Conservation (phyloP, 1,140 invertebrate species). For the Monomorium pharaonis region DNA sequence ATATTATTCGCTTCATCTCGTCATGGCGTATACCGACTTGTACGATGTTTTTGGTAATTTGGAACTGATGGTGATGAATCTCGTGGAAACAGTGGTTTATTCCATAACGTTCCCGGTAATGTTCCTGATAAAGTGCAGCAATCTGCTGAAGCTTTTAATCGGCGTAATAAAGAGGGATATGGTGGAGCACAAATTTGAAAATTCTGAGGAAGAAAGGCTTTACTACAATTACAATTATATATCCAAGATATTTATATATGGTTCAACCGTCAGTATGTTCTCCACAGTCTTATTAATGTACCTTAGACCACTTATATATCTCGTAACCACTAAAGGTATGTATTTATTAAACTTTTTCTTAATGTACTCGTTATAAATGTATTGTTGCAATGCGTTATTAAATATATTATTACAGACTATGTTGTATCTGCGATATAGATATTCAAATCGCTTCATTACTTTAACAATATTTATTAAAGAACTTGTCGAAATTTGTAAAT, state of each 20-base stretch:
- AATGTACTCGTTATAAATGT: neutral
- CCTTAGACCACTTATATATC: slow-evolving; percentile 55
- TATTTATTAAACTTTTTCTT: neutral
- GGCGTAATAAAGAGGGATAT: slow-evolving; percentile 54
- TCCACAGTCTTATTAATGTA: slow-evolving; percentile 54
- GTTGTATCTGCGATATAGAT: neutral
- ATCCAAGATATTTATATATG: slow-evolving; percentile 65
- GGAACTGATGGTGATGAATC: slow-evolving; percentile 63
- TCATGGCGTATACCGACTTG: slow-evolving; percentile 63
- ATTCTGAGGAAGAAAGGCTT: slow-evolving; percentile 62
- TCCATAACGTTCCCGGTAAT: slow-evolving; percentile 59
- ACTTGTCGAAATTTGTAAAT: neutral
- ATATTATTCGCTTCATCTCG: slow-evolving; percentile 56
- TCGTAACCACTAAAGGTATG: slow-evolving; percentile 18
- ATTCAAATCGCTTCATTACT: neutral
- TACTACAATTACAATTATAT: slow-evolving; percentile 68
- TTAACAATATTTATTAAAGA: neutral
- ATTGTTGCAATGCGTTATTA: no score
- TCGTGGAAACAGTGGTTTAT: slow-evolving; percentile 67
- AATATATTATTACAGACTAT: neutral
- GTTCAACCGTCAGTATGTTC: slow-evolving; percentile 59
- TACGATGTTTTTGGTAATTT: slow-evolving; percentile 58
- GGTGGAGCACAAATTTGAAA: slow-evolving; percentile 48
- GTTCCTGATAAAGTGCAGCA: slow-evolving; percentile 64
- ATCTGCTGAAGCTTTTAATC: slow-evolving; percentile 52